These are phyloP conservation scores for Corythoichthys intestinalis DNA, from an alignment of 2,113 vertebrate species.

Conservation along the genomic window DNA sequence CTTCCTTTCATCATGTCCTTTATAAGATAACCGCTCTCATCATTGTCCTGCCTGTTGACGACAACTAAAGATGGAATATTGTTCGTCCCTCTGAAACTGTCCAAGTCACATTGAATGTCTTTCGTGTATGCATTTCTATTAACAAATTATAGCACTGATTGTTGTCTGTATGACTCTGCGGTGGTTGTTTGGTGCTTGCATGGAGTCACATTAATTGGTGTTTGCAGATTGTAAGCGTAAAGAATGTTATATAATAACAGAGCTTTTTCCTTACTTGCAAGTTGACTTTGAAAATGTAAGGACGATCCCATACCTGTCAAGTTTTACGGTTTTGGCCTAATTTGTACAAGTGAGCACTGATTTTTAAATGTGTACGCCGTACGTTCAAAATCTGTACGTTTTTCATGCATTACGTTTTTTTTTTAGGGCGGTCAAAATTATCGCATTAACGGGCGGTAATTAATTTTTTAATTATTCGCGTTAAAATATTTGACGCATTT, in stretches of 20 bases:
- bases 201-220: too few species aligned
- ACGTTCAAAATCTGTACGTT: too few species aligned
- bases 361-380: too few species aligned
- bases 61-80: conserved; percentile 26
- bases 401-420: too few species aligned
- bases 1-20: conserved; percentile 27
- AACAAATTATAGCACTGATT: conserved; percentile 44
- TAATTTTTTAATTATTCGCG: too few species aligned
- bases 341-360: too few species aligned
- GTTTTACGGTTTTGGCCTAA: too few species aligned
- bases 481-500: too few species aligned
- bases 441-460: too few species aligned
- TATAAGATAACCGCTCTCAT: conserved; percentile 45
- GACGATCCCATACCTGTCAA: background rate
- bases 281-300: background rate
- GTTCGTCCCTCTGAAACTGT: conserved; percentile 16
- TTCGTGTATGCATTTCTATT: conserved; percentile 45
- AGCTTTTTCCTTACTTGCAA: conserved; percentile 5
- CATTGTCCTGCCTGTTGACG: conserved; percentile 13
- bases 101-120: conserved; percentile 17
- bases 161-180: conserved; percentile 9
- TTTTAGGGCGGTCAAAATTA: too few species aligned
- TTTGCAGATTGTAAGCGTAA: conserved; percentile 2
- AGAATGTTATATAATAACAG: conserved; percentile 5
- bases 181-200: conserved; percentile 1